Percentiles rank a stretch among this genome's conserved stretches.
These are phyloP conservation scores for Tinamus major DNA, from an alignment of 2,797 vertebrate genomes.

Conservation along the genomic window DNA sequence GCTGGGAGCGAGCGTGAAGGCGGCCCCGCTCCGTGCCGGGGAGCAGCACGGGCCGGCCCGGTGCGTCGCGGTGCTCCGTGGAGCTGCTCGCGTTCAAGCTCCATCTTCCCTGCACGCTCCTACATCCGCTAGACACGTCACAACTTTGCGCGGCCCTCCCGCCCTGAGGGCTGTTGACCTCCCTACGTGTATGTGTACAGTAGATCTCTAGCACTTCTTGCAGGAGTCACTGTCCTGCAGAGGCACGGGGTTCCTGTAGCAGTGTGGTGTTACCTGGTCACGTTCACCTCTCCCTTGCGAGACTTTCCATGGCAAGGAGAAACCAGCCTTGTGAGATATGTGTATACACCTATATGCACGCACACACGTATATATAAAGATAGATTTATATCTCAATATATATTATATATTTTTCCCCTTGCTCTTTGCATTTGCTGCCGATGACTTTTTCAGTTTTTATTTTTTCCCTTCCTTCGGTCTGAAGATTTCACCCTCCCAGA, in stretches of 20 bases:
- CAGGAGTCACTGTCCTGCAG: neutral
- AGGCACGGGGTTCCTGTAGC: accelerated
- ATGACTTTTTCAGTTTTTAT: too few relatives aligned
- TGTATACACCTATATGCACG: too few relatives aligned
- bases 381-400: too few relatives aligned
- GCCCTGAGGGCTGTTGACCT: accelerated
- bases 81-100: neutral
- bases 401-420: too few relatives aligned
- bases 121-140: too few relatives aligned
- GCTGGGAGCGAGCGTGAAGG: neutral
- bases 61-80: neutral
- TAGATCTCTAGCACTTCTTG: accelerated
- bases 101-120: neutral
- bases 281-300: accelerated
- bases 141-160: neutral
- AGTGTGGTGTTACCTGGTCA: accelerated
- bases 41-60: accelerated
- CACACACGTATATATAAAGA: too few relatives aligned
- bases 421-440: too few relatives aligned
- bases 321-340: too few relatives aligned
- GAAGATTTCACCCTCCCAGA: too few relatives aligned
- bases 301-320: neutral
- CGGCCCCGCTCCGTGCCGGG: neutral
- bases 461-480: too few relatives aligned
- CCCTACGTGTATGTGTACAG: neutral